A percentile compares a stretch with the other conserved stretches of the same genome.
phyloP scores from a whole-genome alignment of 2,888 invertebrate genomes.

The Parnassius mnemosyne region DNA sequence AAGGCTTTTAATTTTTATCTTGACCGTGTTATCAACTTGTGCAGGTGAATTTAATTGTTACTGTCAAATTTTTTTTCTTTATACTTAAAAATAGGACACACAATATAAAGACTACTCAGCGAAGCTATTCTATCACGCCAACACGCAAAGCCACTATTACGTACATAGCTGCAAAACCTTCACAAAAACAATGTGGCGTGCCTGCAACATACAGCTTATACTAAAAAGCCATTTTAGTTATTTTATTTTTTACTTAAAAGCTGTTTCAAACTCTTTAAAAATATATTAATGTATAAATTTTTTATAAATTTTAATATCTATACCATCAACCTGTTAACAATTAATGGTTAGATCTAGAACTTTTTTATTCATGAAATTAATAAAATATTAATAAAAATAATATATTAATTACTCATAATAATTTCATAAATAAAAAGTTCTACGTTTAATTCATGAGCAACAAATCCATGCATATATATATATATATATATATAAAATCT shows the following conservation, averaged over 20 bases:
- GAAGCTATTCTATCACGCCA: constrained; percentile 39
- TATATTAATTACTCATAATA: no score
- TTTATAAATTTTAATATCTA: no score
- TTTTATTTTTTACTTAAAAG: neutral
- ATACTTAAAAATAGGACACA: constrained; percentile 12
- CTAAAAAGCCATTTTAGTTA: constrained; percentile 10
- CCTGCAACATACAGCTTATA: constrained; percentile 12
- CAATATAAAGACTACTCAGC: constrained; percentile 24
- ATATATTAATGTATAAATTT: no score
- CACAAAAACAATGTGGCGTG: constrained; percentile 47
- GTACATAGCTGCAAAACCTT: constrained; percentile 40
- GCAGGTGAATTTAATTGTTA: neutral
- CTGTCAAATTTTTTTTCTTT: constrained; percentile 15
- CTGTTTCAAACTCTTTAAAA: no score
- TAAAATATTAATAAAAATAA: no score
- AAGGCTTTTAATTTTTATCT: neutral
- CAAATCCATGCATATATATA: no score
- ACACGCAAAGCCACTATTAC: constrained; percentile 52
- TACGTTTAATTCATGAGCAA: no score
- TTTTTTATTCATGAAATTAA: no score
- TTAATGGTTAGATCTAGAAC: no score
- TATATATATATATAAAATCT: no score
- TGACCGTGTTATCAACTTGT: neutral
- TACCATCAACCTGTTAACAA: no score
- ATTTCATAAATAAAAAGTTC: no score